Evolutionary conservation across 2,797 vertebrate species (phyloP).

Genomic region (Girardinus metallicus): DNA sequence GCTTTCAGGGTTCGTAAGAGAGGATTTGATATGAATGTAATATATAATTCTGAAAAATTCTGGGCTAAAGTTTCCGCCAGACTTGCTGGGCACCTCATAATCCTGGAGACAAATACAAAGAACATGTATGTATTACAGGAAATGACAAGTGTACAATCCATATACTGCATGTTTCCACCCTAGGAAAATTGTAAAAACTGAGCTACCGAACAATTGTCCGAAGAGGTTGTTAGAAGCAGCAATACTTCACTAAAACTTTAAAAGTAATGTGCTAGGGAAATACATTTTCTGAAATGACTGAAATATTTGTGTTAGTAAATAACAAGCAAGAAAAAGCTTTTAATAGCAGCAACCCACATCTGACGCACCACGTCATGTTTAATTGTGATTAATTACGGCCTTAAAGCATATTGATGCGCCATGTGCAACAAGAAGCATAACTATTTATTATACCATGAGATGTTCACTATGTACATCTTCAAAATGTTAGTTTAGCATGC

Average conservation of each 20-base stretch:
- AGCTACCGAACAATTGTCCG: neutral
- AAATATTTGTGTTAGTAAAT: neutral
- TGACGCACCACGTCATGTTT: neutral
- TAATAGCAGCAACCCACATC: neutral
- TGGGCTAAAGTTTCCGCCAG: neutral
- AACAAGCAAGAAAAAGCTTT: neutral
- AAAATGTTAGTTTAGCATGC: neutral
- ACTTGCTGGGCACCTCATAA: neutral
- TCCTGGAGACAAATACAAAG: neutral
- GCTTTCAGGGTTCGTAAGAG: neutral
- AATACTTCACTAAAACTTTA: neutral
- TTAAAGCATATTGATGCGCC: neutral
- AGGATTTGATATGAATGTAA: slow-evolving; percentile 1
- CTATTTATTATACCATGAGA: neutral
- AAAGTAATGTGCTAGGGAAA: neutral
- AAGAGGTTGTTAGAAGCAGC: neutral
- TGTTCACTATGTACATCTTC: neutral
- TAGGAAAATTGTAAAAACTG: neutral
- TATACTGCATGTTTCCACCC: neutral
- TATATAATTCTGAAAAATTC: neutral
- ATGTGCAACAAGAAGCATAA: neutral
- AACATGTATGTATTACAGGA: neutral
- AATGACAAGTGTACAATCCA: neutral
- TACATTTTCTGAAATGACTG: neutral
- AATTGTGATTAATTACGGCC: neutral